Base-by-base conservation (phyloP, 2,797 vertebrate genomes). In the Poeciliopsis presidionis region DNA sequence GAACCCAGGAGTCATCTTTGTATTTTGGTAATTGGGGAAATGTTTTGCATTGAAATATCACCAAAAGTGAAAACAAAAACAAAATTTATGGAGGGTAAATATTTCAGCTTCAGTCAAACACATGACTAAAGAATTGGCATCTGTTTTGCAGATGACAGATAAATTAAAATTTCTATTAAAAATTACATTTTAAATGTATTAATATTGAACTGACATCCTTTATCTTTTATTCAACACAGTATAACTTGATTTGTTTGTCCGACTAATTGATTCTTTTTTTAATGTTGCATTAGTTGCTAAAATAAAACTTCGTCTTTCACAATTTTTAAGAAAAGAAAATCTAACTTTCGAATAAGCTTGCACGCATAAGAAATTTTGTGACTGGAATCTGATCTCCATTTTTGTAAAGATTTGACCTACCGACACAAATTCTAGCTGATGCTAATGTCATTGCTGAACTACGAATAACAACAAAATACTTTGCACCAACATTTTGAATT, bases 1-100 rank as follows among this genome's bases (percentile, higher is more conserved):
- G 88, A 77, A 83, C 46, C 63, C 51, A 81, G 84, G 76, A 69
- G 79, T 74, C 81, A 86, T 16, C 6, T 36, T 63, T 59, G 12
- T 59, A 25, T 22, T 53, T 53, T 53, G 51, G 2, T 53, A 53
- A 53, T 22, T 9, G 22, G 20, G 7, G 25, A 53, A 22, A 22
- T 53, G 18, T 53, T 53, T 53, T 20, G 5, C 2, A 22, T 51
- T 5, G 46, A 51, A 51, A 51, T 51, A 20, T 51, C 51, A 22
- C 20, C 18, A 53, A 6, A 53, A 22, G 51, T 25, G 51, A 25
- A 3, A 8, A 22, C 6, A 53, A 25, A 25, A 9, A 9, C 20
- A 25, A 53, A 22, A 51, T 51, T 51, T 46, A 20, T 51, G 49
- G 18, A 51, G 18, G 2, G 47, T 51, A 51, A 53, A 53, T 22